These are phyloP conservation scores for Myioborus miniatus DNA, from an alignment of 2,797 vertebrate species.

Conservation along the genomic window DNA sequence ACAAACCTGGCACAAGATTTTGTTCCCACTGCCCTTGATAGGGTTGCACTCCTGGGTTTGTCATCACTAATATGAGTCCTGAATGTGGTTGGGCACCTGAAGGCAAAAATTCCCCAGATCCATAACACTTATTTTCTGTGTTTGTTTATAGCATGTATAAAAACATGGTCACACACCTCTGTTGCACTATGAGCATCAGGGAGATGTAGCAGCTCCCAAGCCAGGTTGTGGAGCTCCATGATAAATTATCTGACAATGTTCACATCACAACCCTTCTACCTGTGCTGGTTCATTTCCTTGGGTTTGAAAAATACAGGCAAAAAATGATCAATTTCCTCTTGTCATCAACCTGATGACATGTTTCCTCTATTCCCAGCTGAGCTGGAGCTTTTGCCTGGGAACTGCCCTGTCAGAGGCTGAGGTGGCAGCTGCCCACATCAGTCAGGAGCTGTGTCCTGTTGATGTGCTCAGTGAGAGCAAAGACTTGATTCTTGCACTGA, in stretches of 20 bases:
- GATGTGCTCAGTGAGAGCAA: neutral
- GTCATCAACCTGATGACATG: neutral
- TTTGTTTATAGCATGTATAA: accelerated
- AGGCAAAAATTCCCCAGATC: neutral
- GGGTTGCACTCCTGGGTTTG: neutral
- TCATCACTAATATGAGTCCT: accelerated
- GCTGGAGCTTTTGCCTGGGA: neutral
- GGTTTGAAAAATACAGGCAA: neutral
- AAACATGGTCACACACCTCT: neutral
- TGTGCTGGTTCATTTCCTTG: neutral
- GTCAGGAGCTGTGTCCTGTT: neutral
- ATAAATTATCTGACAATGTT: neutral
- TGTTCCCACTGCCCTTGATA: neutral
- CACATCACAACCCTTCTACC: neutral
- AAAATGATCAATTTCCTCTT: neutral
- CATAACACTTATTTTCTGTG: neutral
- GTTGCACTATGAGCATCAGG: accelerated
- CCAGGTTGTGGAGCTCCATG: neutral
- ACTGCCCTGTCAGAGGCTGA: neutral
- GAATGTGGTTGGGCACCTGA: neutral
- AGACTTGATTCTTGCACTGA: neutral
- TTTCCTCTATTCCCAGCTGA: neutral
- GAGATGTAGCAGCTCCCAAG: neutral
- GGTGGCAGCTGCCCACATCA: neutral
- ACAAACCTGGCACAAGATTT: neutral